Percentiles rank a stretch among this genome's conserved stretches.
Conservation (phyloP, 2,113 vertebrate species). For the Callaeas wilsoni region DNA sequence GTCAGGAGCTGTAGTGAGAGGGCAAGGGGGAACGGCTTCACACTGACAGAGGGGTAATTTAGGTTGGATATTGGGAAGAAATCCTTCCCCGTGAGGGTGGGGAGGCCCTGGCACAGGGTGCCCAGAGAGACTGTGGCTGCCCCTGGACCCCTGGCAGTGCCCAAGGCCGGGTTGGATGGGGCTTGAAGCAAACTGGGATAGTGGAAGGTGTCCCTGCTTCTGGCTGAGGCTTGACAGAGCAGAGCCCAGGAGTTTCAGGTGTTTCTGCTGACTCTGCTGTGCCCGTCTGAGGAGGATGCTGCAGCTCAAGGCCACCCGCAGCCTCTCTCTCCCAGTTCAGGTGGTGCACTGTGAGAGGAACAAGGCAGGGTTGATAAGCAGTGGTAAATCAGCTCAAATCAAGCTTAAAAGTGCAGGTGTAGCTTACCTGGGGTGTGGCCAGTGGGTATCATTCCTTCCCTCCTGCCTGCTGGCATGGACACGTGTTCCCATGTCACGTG, state of each 20-base stretch:
- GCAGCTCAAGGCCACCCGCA: neutral
- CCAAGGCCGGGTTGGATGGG: neutral
- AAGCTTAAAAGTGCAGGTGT: neutral
- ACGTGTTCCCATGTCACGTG: accelerated
- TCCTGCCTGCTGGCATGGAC: neutral
- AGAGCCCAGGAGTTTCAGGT: neutral
- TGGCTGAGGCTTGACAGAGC: neutral
- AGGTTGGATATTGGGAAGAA: neutral
- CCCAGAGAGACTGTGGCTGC: neutral
- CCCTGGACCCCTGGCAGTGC: neutral
- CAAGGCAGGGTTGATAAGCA: neutral
- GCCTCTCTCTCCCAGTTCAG: neutral
- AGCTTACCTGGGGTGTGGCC: neutral
- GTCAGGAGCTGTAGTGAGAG: neutral
- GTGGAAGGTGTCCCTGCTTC: neutral
- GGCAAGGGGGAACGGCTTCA: neutral
- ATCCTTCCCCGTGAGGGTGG: neutral
- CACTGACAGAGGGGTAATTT: neutral
- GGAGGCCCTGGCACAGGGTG: accelerated
- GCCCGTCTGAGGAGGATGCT: neutral
- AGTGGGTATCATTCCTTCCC: neutral
- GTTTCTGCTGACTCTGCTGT: neutral
- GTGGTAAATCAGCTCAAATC: neutral
- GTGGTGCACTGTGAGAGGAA: neutral
- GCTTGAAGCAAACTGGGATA: neutral